Evolutionary conservation across 2,113 vertebrate species (phyloP).

Genomic region (Syngnathoides biaculeatus): DNA sequence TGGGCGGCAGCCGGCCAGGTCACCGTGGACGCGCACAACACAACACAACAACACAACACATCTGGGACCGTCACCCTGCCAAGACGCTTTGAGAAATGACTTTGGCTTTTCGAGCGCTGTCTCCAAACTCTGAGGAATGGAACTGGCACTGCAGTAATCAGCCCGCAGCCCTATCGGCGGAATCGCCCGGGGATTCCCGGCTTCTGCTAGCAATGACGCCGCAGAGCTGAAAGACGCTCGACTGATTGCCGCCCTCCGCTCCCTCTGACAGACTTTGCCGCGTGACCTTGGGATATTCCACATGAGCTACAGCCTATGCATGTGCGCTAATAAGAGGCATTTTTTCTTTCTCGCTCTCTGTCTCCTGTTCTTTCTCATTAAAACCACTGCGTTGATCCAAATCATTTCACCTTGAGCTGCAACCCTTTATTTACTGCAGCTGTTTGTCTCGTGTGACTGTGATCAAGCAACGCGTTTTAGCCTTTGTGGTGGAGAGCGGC

Average conservation of each 20-base stretch:
- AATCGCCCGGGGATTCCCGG: conserved; percentile 49
- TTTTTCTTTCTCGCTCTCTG: conserved; percentile 5
- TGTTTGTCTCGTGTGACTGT: conserved; percentile 35
- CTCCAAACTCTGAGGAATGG: conserved; percentile 53
- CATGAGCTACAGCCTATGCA: conserved; percentile 31
- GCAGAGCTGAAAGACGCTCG: conserved; percentile 42
- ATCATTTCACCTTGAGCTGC: conserved; percentile 29
- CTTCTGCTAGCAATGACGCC: conserved; percentile 42
- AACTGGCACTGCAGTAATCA: conserved; percentile 53
- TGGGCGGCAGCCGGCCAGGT: conserved; percentile 21
- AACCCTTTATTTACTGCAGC: conserved; percentile 30
- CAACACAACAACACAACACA: conserved; percentile 42
- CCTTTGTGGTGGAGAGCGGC: conserved; percentile 41
- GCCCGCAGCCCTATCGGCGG: conserved; percentile 49
- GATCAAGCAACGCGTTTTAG: conserved; percentile 29
- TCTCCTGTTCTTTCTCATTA: not conserved
- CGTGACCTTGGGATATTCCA: conserved; percentile 62
- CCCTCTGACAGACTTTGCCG: conserved; percentile 56
- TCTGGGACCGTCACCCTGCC: conserved; percentile 46
- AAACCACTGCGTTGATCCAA: conserved; percentile 23
- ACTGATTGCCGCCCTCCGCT: conserved; percentile 39
- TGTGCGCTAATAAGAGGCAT: conserved; percentile 11
- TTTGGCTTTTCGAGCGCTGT: conserved; percentile 54
- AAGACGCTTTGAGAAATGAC: conserved; percentile 51
- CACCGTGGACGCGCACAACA: conserved; percentile 21